Evolutionary conservation across 2,797 vertebrate species (phyloP), one percentile per base, ranked within the genome.

Genomic region (Enteromius mattozi): DNA sequence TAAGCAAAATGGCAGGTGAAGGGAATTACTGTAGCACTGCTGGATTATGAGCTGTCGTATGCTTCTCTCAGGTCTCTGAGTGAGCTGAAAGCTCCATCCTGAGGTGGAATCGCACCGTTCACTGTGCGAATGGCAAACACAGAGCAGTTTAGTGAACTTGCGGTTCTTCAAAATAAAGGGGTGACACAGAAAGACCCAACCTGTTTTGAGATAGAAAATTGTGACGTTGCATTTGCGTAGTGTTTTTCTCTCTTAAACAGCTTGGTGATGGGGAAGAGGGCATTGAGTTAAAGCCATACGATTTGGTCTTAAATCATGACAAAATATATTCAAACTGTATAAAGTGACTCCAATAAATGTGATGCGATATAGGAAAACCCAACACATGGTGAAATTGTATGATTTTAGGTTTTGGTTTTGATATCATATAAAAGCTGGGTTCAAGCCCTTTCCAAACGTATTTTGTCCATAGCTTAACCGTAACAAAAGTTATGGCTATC

Each of bases 1-100:
- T 86, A 87, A 87, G 86, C 86, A 87, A 78, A 86, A 87, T 86
- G 85, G 82, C 88, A 87, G 88, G 86, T 87, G 82, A 87, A 82
- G 82, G 82, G 86, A 86, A 86, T 89, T 83, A 85, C 77, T 83
- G 72, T 30, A 45, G 72, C 66, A 35, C 83, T 85, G 63, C 45
- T 83, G 84, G 78, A 86, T 87, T 88, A 78, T 88, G 84, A 82
- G 80, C 88, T 85, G 86, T 87, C 82, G 75, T 80, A 82, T 84
- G 84, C 84, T 81, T 75, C 66, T 88, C 86, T 87, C 83, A 87
- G 88, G 83, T 88, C 85, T 86, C 72, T 35, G 61, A 83, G 61
- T 30, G 33, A 74, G 45, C 72, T 77, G 72, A 76, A 83, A 77
- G 81, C 45, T 80, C 78, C 78, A 51, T 78, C 56, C 56, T 78